Percentiles rank a stretch among this genome's conserved stretches.
Conservation (phyloP, 2,888 invertebrate genomes). For the Chesias legatella region DNA sequence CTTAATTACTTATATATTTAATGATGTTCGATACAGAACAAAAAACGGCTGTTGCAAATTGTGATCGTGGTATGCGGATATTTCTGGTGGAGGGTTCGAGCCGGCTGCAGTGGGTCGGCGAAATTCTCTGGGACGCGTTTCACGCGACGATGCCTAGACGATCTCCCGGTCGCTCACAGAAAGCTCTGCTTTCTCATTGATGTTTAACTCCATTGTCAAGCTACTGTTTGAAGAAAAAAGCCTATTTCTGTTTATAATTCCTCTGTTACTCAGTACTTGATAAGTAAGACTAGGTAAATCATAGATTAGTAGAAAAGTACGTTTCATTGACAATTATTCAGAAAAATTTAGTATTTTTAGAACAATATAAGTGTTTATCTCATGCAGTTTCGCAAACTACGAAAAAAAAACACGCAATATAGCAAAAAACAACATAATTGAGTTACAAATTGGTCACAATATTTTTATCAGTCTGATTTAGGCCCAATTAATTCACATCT, state of each 20-base stretch:
- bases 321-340: too few species aligned
- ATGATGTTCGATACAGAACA: constrained; percentile 12
- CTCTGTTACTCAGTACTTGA: neutral
- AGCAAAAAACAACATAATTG: too few species aligned
- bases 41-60: constrained; percentile 14
- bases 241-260: constrained; percentile 17
- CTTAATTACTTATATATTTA: constrained; percentile 16
- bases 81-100: constrained; percentile 38
- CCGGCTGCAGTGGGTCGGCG: constrained; percentile 57
- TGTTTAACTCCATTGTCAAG: constrained; percentile 50
- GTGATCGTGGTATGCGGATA: constrained; percentile 39
- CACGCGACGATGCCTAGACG: constrained; percentile 36
- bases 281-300: too few species aligned
- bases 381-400: too few species aligned
- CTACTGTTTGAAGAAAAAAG: constrained; percentile 44
- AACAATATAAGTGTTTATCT: too few species aligned
- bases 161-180: constrained; percentile 41
- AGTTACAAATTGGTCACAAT: too few species aligned
- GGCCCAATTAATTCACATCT: too few species aligned
- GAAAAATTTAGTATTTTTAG: too few species aligned
- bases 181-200: constrained; percentile 55
- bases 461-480: too few species aligned
- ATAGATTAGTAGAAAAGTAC: too few species aligned
- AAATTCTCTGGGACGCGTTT: constrained; percentile 52
- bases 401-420: too few species aligned